Evolutionary conservation across 2,113 vertebrate species (phyloP), one percentile per base, ranked within the genome.

Genomic region (Hymenochirus boettgeri): DNA sequence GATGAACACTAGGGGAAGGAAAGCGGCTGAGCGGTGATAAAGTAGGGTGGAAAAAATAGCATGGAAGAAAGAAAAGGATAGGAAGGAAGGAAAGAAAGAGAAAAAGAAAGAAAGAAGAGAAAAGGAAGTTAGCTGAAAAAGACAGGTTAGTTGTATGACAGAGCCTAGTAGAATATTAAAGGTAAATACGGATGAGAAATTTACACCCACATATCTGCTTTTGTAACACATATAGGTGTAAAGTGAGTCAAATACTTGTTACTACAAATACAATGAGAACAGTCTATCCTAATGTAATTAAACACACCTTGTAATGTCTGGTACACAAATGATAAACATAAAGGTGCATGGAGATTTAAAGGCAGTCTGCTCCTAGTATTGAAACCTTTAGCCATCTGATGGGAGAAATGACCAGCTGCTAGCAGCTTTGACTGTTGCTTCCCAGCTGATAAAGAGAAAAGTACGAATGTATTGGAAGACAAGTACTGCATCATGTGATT

Each of bases 1-100:
- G 57, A 37, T n/a, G 47, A 81, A 86, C 85, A 76, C 77, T 72
- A 72, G 57, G 72, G 39, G 61, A 60, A 59, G 73, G 0, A 0
- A 48, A 53, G 61, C 66, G 29, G n/a, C 9, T 35, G 59, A 2
- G 11, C 53, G 67, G 22, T 23, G 52, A 72, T 22, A 27, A 60
- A 21, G 24, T 10, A 13, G 11, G 33, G 55, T 42, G 35, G 58
- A 18, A 25, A 45, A 25, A 37, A 45, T 27, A 10, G 69, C 37
- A 29, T n/a, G n/a, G n/a, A 26, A 27, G n/a, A 26, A 5, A 3
- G 22, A 19, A 42, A 8, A 54, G 39, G 29, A 60, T 47, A 60
- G 19, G 46, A 48, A 31, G 18, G 3, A 51, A 57, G 50, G 22
- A 23, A 31, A 24, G 31, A 9, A 25, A 42, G 51, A 39, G 48